Conservation (phyloP, 2,797 vertebrate genomes). For the Pipistrellus kuhlii region DNA sequence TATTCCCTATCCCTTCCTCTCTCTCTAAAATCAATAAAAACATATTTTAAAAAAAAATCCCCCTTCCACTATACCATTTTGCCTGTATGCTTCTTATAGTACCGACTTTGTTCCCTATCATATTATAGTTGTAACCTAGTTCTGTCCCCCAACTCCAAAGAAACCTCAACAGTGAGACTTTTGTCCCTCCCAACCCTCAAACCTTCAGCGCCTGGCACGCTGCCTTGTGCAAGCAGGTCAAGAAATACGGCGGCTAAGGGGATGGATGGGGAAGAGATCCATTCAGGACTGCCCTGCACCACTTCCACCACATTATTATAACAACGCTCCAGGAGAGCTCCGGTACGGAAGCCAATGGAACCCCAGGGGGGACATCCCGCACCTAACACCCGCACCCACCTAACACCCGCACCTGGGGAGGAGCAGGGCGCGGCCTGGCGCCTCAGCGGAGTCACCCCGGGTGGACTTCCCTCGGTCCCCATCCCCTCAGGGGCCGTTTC, state of each 20-base stretch:
- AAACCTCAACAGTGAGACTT: not conserved
- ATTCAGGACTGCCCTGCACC: not conserved
- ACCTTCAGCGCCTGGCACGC: not conserved
- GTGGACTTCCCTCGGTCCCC: rapidly evolving
- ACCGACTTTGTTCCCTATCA: not conserved
- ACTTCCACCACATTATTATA: not conserved
- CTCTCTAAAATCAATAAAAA: not conserved
- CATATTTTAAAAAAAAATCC: too few relatives aligned
- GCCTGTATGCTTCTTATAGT: not conserved
- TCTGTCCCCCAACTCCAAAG: not conserved
- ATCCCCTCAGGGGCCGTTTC: rapidly evolving
- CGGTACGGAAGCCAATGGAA: not conserved
- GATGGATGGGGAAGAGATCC: not conserved
- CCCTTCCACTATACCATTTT: not conserved
- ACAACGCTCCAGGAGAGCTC: not conserved
- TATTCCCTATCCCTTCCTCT: too few relatives aligned
- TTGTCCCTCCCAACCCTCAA: not conserved
- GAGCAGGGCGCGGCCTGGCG: not conserved
- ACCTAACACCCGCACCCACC: too few relatives aligned
- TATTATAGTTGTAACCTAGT: not conserved
- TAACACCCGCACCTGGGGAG: not conserved
- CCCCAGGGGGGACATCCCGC: not conserved
- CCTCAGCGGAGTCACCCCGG: not conserved
- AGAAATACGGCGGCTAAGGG: not conserved
- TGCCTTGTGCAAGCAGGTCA: not conserved